Percentiles rank a stretch among this genome's conserved stretches.
Conservation (phyloP, 2,113 vertebrate species). For the Sisor rabdophorus region DNA sequence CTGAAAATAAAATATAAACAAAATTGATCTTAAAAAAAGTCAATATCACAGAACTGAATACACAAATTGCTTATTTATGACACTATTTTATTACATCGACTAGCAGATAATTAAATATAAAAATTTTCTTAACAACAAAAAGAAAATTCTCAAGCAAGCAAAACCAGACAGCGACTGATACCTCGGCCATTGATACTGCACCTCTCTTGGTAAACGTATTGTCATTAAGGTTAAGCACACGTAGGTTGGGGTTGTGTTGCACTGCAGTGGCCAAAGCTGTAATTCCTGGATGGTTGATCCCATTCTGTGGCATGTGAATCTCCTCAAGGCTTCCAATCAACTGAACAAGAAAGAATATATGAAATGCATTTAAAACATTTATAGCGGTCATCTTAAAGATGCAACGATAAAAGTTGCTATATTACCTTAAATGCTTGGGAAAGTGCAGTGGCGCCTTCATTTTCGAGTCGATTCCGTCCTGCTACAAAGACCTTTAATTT, state of each 20-base stretch:
- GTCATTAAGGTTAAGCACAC: slow-evolving; percentile 92
- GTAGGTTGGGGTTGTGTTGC: slow-evolving; percentile 79
- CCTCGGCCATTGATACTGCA: slow-evolving; percentile 90
- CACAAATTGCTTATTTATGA: too few relatives aligned
- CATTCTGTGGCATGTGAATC: slow-evolving; percentile 96
- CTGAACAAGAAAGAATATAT: slow-evolving; percentile 58
- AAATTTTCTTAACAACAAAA: neutral
- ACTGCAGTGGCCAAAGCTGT: slow-evolving; percentile 86
- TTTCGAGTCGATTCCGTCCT: slow-evolving; percentile 93
- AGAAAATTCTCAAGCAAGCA: neutral
- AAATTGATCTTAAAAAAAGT: neutral
- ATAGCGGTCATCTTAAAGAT: neutral
- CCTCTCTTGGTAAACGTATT: slow-evolving; percentile 96
- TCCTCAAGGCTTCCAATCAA: slow-evolving; percentile 90
- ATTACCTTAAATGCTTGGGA: slow-evolving; percentile 89
- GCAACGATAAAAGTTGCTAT: neutral
- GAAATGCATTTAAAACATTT: neutral
- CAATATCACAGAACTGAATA: neutral
- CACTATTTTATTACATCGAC: too few relatives aligned
- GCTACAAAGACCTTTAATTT: slow-evolving; percentile 89
- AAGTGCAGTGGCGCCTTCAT: slow-evolving; percentile 88
- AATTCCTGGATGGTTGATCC: slow-evolving; percentile 89
- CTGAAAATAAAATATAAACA: slow-evolving; percentile 59
- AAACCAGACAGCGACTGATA: slow-evolving; percentile 48
- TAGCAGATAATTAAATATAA: too few relatives aligned